Evolutionary conservation across 2,113 vertebrate genomes (phyloP).

Genomic region (Numenius arquata): DNA sequence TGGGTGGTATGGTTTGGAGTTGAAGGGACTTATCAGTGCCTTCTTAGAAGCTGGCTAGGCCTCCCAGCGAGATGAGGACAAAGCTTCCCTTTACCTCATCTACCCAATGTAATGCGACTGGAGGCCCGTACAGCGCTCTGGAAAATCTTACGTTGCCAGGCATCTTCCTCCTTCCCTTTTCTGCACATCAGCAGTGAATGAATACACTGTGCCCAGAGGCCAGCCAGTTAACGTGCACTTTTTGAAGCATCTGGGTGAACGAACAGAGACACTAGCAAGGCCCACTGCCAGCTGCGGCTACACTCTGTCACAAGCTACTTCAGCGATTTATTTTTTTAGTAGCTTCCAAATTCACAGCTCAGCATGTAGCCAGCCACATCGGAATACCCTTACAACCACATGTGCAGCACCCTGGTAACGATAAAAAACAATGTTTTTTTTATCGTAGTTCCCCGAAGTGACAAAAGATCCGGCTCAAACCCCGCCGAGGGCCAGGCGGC

Average conservation of each 20-base stretch:
- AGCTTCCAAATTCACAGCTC: not conserved
- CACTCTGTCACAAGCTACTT: not conserved
- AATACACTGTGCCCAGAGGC: fast-evolving
- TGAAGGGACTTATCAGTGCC: not conserved
- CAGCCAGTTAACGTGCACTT: not conserved
- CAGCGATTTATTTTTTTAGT: not conserved
- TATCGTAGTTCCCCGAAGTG: fast-evolving
- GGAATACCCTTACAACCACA: not conserved
- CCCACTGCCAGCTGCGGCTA: fast-evolving
- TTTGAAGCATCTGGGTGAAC: not conserved
- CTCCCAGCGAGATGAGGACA: not conserved
- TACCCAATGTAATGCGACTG: fast-evolving
- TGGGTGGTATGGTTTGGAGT: no score
- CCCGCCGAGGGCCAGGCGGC: fast-evolving
- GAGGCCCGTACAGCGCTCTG: no score
- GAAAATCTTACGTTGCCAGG: not conserved
- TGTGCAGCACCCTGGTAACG: fast-evolving
- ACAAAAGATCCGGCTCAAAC: fast-evolving
- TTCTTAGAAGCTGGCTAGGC: not conserved
- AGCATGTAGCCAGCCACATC: fast-evolving
- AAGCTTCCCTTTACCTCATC: not conserved
- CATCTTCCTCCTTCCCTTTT: not conserved
- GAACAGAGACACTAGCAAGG: fast-evolving
- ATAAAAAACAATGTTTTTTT: fast-evolving
- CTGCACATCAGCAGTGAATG: not conserved